These are phyloP conservation scores for Caenorhabditis briggsae DNA, from an alignment of 1,140 invertebrate species.

Conservation along the genomic window DNA sequence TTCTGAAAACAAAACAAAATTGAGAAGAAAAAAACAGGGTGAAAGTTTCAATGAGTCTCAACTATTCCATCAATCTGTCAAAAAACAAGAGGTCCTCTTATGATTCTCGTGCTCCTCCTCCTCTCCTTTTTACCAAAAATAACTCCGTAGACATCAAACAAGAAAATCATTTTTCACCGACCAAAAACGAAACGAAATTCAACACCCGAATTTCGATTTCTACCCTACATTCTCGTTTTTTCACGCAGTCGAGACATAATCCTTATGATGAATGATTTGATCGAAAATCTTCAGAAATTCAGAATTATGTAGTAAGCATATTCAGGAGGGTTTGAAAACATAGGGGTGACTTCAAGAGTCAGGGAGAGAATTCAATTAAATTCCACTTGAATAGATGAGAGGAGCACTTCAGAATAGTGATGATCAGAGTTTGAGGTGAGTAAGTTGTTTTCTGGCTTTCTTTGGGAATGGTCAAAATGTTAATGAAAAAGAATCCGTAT, in stretches of 20 bases:
- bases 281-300: constrained; percentile 9
- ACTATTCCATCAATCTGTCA: constrained; percentile 46
- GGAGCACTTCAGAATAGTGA: background rate
- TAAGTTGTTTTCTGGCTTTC: too few species aligned
- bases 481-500: too few species aligned
- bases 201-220: constrained; percentile 39
- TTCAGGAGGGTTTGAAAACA: background rate
- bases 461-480: too few species aligned
- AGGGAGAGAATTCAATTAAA: constrained; percentile 12
- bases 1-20: background rate
- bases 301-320: background rate
- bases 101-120: constrained; percentile 28
- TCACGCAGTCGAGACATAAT: constrained; percentile 3
- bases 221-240: background rate
- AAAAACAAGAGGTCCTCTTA: constrained; percentile 7
- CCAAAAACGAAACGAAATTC: constrained; percentile 49
- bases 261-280: constrained; percentile 30
- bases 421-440: background rate
- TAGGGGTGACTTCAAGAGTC: background rate
- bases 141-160: constrained; percentile 36
- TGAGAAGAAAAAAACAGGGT: background rate
- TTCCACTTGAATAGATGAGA: background rate
- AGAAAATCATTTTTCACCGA: constrained; percentile 46
- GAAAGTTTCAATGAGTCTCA: constrained; percentile 50
- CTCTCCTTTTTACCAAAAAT: constrained; percentile 22